Percentiles rank a stretch among this genome's conserved stretches.
Evolutionary conservation across 2,113 vertebrate genomes (phyloP).

Genomic region (Takifugu flavidus): DNA sequence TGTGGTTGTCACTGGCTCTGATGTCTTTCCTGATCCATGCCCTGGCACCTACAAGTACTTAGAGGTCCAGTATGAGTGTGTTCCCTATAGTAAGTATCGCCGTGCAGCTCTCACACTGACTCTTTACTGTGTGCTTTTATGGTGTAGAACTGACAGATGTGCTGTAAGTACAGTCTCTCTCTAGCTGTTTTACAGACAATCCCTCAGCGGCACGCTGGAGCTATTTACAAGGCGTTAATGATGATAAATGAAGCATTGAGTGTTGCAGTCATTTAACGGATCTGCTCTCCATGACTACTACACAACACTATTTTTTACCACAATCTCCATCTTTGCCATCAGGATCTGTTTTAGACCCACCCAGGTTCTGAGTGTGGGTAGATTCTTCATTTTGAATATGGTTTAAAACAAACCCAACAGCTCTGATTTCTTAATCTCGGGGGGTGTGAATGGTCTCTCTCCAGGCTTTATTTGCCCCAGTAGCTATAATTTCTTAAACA

Average conservation of each 20-base stretch:
- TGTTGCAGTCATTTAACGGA: constrained; percentile 23
- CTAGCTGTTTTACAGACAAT: constrained; percentile 24
- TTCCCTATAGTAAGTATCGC: constrained; percentile 98
- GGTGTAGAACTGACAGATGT: constrained; percentile 28
- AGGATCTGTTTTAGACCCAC: constrained; percentile 4
- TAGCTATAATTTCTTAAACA: background rate
- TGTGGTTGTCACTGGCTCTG: constrained; percentile 97
- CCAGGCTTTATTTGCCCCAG: background rate
- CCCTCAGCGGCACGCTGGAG: constrained; percentile 12
- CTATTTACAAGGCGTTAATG: constrained; percentile 11
- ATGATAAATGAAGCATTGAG: constrained; percentile 10
- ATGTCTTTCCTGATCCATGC: constrained; percentile 99
- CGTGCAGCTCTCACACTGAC: constrained; percentile 55
- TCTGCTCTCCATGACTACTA: background rate
- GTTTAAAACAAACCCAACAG: background rate
- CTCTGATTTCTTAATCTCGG: background rate
- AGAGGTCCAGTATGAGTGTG: constrained; percentile 99
- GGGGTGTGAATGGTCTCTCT: background rate
- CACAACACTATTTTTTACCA: background rate
- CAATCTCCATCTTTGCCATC: constrained; percentile 5
- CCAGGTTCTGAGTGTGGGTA: background rate
- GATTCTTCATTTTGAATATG: constrained; percentile 1
- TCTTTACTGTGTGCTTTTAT: constrained; percentile 32
- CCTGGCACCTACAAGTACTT: constrained; percentile 99
- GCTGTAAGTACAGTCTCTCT: constrained; percentile 20